phyloP scores from a whole-genome alignment of 2,113 vertebrate genomes.

The Nothocercus nigrocapillus region DNA sequence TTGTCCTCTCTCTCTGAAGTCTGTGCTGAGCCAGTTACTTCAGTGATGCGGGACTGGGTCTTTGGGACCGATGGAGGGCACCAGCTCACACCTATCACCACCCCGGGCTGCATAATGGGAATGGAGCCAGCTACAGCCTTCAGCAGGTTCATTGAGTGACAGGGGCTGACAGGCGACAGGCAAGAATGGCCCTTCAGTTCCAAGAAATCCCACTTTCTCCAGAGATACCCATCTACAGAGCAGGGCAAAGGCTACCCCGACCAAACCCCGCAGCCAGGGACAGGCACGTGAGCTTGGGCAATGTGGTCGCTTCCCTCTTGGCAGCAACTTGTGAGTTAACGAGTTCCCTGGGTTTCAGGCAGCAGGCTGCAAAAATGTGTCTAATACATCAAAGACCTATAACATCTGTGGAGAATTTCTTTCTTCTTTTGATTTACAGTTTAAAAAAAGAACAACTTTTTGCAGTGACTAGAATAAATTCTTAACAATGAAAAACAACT shows the following conservation, averaged over 20 bases:
- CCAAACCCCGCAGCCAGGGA: not conserved
- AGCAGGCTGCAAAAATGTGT: conserved; percentile 47
- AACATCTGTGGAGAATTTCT: conserved; percentile 57
- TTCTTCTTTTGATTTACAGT: conserved; percentile 55
- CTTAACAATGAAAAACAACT: not conserved
- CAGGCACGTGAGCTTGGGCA: not conserved
- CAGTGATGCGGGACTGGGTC: not conserved
- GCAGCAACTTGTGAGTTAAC: conserved; percentile 53
- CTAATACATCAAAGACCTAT: conserved; percentile 51
- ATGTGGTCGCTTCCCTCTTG: not conserved
- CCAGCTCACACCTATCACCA: not conserved
- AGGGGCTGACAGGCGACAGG: not conserved
- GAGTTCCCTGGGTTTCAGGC: conserved; percentile 54
- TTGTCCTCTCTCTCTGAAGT: not conserved
- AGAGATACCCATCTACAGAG: not conserved
- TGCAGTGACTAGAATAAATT: conserved; percentile 40
- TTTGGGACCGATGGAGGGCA: not conserved
- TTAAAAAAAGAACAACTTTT: conserved; percentile 41
- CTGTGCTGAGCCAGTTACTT: not conserved
- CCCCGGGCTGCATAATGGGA: not conserved
- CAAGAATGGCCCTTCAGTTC: not conserved
- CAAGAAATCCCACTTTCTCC: not conserved
- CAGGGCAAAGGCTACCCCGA: conserved; percentile 9
- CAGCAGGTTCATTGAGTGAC: conserved; percentile 22
- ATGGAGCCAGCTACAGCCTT: not conserved